Percentiles rank a stretch among this genome's conserved stretches.
Conservation (phyloP, 2,888 invertebrate species). For the Barypeithes pellucidus region DNA sequence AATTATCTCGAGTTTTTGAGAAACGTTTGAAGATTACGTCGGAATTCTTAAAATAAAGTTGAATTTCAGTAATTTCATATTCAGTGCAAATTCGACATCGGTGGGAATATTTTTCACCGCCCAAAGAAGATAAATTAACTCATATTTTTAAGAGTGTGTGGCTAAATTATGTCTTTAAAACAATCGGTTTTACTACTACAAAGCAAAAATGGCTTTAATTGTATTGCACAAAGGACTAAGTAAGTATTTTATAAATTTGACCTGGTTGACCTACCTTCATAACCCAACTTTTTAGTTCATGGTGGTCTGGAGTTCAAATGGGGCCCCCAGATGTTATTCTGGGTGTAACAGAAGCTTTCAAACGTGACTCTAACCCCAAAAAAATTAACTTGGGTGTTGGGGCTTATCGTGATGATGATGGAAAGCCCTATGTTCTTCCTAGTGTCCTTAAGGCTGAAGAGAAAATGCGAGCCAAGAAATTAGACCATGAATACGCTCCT, state of each 20-base stretch:
- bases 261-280: slow-evolving; percentile 45
- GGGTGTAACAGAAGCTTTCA: slow-evolving; percentile 97
- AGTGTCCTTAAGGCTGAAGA: slow-evolving; percentile 92
- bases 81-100: slow-evolving; percentile 2
- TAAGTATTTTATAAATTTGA: slow-evolving; percentile 51
- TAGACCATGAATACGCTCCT: slow-evolving; percentile 97
- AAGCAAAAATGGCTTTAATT: slow-evolving; percentile 59
- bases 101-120: slow-evolving; percentile 6
- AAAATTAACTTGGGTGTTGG: slow-evolving; percentile 98
- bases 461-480: slow-evolving; percentile 75
- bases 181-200: slow-evolving; percentile 58
- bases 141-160: neutral
- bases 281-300: slow-evolving; percentile 75
- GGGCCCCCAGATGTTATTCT: slow-evolving; percentile 99
- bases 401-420: slow-evolving; percentile 97
- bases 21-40: slow-evolving; percentile 29
- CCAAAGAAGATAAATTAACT: neutral
- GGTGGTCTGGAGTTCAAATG: slow-evolving; percentile 93
- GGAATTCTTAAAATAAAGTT: slow-evolving; percentile 51
- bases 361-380: slow-evolving; percentile 89
- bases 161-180: slow-evolving; percentile 59
- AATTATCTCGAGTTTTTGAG: neutral
- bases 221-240: slow-evolving; percentile 59
- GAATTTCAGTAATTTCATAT: too few species aligned
- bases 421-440: slow-evolving; percentile 95